These are phyloP conservation scores for Sphinx pinastri DNA, from an alignment of 2,888 invertebrate genomes.

Conservation along the genomic window DNA sequence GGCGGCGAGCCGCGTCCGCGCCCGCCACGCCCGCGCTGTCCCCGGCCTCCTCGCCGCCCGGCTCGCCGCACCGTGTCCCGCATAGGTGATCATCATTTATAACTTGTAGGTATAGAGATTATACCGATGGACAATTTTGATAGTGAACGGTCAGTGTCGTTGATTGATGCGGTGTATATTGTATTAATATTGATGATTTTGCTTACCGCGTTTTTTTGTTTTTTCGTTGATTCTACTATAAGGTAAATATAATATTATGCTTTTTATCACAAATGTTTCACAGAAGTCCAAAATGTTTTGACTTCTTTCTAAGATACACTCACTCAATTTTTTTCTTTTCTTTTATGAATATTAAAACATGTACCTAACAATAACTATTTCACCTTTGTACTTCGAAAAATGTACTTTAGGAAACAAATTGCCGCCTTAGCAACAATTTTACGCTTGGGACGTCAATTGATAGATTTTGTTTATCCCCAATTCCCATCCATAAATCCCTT, in stretches of 20 bases:
- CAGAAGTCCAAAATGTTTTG: too few species aligned
- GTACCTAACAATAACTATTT: too few species aligned
- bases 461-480: slow-evolving; percentile 9
- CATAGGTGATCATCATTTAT: slow-evolving; percentile 57
- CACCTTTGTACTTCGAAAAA: too few species aligned
- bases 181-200: too few species aligned
- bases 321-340: too few species aligned
- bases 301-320: too few species aligned
- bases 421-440: slow-evolving; percentile 1
- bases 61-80: slow-evolving; percentile 80
- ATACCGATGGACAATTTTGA: slow-evolving; percentile 29
- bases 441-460: background rate
- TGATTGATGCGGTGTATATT: background rate
- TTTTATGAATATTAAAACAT: too few species aligned
- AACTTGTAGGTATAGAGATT: slow-evolving; percentile 9
- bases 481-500: slow-evolving; percentile 7
- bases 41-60: slow-evolving; percentile 90
- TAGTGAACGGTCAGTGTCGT: background rate
- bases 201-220: too few species aligned
- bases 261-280: too few species aligned
- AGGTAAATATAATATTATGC: too few species aligned
- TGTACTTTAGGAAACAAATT: background rate
- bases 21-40: slow-evolving; percentile 89
- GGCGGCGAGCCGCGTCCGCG: slow-evolving; percentile 87
- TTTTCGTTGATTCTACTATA: too few species aligned